Conservation (phyloP, 1,140 invertebrate species). For the Megalopta genalis region DNA sequence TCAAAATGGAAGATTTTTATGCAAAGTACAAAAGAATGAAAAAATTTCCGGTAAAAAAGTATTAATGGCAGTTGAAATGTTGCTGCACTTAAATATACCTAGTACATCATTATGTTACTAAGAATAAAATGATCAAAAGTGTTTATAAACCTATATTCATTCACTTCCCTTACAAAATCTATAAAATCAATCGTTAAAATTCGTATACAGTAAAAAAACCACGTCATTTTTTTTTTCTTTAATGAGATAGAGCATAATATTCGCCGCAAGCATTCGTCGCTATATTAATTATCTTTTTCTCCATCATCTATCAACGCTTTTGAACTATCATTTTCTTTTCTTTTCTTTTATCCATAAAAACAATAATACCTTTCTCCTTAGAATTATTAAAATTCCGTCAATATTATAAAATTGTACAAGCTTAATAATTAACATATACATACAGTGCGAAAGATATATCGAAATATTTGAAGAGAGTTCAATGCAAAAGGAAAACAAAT, state of each 20-base stretch:
- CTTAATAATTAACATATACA: slow-evolving; percentile 45
- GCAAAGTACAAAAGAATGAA: slow-evolving; percentile 26
- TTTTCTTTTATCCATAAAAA: slow-evolving; percentile 10
- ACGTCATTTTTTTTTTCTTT: slow-evolving; percentile 15
- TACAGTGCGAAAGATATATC: slow-evolving; percentile 35
- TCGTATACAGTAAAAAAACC: slow-evolving; percentile 15
- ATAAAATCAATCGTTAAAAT: slow-evolving; percentile 33
- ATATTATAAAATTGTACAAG: slow-evolving; percentile 37
- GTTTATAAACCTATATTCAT: slow-evolving; percentile 52
- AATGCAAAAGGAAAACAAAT: slow-evolving; percentile 21
- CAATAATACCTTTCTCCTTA: slow-evolving; percentile 22
- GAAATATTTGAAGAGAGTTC: slow-evolving; percentile 9
- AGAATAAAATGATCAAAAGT: slow-evolving; percentile 52
- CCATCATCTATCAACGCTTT: slow-evolving; percentile 18
- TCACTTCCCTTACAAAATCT: slow-evolving; percentile 21
- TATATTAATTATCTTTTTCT: slow-evolving; percentile 5
- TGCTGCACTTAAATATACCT: slow-evolving; percentile 35
- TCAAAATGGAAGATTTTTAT: slow-evolving; percentile 17
- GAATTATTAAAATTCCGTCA: slow-evolving; percentile 5
- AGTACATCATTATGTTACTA: slow-evolving; percentile 48
- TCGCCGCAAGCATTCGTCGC: neutral
- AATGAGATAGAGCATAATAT: slow-evolving; percentile 9
- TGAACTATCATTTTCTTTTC: slow-evolving; percentile 16
- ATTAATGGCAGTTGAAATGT: slow-evolving; percentile 9
- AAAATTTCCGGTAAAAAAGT: slow-evolving; percentile 22